Evolutionary conservation across 2,888 invertebrate genomes (phyloP).

Genomic region (Xylocampa areola): DNA sequence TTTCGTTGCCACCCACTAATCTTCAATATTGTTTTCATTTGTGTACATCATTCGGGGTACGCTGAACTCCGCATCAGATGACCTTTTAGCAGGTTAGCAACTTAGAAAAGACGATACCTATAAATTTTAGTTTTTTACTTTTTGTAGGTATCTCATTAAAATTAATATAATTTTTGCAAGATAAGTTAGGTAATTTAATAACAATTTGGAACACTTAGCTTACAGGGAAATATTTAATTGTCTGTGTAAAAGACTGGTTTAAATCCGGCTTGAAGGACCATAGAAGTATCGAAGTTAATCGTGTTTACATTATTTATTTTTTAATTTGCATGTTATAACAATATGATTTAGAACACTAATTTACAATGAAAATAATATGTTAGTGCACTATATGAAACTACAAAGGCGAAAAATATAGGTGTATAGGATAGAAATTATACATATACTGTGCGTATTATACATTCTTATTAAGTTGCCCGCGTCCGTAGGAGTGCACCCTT

Average conservation of each 20-base stretch:
- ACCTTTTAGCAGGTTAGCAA: neutral
- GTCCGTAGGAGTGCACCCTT: too few relatives aligned
- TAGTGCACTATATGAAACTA: too few relatives aligned
- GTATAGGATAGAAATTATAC: too few relatives aligned
- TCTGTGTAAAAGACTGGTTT: constrained; percentile 83
- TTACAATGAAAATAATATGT: too few relatives aligned
- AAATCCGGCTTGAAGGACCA: constrained; percentile 91
- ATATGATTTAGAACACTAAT: too few relatives aligned
- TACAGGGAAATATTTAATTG: neutral
- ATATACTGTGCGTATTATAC: too few relatives aligned
- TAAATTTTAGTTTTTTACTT: neutral
- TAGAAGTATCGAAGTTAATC: neutral
- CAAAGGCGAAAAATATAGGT: too few relatives aligned
- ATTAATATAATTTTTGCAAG: neutral
- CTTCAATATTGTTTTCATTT: neutral
- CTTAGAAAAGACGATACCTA: neutral
- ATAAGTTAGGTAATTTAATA: neutral
- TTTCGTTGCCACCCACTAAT: neutral
- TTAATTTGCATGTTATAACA: too few relatives aligned
- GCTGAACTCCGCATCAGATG: neutral
- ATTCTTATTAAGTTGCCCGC: too few relatives aligned
- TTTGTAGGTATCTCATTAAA: neutral
- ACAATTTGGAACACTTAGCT: neutral
- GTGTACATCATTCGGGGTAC: neutral
- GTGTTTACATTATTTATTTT: too few relatives aligned